Percentiles rank a stretch among this genome's conserved stretches.
Conservation (phyloP, 1,140 invertebrate species). For the Caerostris extrusa region DNA sequence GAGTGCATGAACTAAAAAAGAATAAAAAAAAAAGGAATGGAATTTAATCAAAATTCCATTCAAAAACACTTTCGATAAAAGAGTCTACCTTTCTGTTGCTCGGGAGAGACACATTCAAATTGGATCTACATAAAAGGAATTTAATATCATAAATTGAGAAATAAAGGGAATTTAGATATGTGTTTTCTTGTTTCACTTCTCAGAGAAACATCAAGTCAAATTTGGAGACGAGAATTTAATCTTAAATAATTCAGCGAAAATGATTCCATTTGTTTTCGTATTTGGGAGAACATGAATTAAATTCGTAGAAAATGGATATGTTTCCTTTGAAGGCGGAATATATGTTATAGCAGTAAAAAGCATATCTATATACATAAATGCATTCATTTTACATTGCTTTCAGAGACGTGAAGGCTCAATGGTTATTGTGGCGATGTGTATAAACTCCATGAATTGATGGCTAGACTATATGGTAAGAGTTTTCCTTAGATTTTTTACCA, state of each 20-base stretch:
- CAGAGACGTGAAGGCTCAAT: no score
- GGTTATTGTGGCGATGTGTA: no score
- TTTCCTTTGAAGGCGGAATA: no score
- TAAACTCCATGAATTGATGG: no score
- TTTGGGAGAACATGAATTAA: not conserved
- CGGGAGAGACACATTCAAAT: constrained; percentile 5
- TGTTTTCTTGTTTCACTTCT: not conserved
- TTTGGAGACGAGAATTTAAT: constrained; percentile 29
- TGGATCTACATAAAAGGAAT: constrained; percentile 39
- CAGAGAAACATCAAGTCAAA: constrained; percentile 16
- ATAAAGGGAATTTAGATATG: not conserved
- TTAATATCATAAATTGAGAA: not conserved
- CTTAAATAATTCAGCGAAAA: not conserved
- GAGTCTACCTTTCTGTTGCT: not conserved
- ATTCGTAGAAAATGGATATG: no score
- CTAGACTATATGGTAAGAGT: no score
- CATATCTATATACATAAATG: no score
- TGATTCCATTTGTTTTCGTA: not conserved
- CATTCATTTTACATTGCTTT: no score
- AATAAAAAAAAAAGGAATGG: not conserved
- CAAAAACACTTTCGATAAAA: constrained; percentile 32
- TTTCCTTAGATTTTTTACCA: no score
- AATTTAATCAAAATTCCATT: constrained; percentile 43
- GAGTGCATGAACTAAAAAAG: not conserved
- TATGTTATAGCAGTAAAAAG: no score